These are phyloP conservation scores for Tachysurus vachellii DNA, from an alignment of 2,113 vertebrate genomes.

Conservation along the genomic window DNA sequence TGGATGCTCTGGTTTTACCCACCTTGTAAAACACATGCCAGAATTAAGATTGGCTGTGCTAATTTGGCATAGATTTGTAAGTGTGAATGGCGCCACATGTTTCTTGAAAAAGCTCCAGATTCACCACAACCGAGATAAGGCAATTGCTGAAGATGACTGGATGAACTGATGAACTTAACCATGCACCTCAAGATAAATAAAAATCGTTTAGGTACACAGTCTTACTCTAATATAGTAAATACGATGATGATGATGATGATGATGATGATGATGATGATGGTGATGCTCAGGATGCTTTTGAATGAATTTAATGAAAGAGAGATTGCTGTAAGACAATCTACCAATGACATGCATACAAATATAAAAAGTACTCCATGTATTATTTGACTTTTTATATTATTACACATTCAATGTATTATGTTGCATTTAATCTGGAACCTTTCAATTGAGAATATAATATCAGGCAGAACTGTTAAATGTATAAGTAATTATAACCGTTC, in stretches of 20 bases:
- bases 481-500: background rate
- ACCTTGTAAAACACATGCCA: too few relatives aligned
- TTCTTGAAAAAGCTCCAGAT: too few relatives aligned
- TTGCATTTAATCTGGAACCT: background rate
- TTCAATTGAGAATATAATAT: background rate
- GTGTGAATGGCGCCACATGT: too few relatives aligned
- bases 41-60: too few relatives aligned
- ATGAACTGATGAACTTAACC: too few relatives aligned
- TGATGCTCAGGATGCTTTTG: background rate
- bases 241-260: background rate
- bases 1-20: too few relatives aligned
- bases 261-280: background rate
- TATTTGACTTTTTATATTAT: background rate
- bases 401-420: background rate
- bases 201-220: background rate
- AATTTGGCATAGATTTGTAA: too few relatives aligned
- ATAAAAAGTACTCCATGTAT: background rate
- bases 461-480: background rate
- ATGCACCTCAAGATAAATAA: background rate
- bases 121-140: too few relatives aligned
- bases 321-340: background rate
- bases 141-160: too few relatives aligned
- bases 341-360: too few relatives aligned
- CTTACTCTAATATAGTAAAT: background rate
- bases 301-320: background rate